Conservation (phyloP, 2,888 invertebrate species). For the Tiliacea citrago region DNA sequence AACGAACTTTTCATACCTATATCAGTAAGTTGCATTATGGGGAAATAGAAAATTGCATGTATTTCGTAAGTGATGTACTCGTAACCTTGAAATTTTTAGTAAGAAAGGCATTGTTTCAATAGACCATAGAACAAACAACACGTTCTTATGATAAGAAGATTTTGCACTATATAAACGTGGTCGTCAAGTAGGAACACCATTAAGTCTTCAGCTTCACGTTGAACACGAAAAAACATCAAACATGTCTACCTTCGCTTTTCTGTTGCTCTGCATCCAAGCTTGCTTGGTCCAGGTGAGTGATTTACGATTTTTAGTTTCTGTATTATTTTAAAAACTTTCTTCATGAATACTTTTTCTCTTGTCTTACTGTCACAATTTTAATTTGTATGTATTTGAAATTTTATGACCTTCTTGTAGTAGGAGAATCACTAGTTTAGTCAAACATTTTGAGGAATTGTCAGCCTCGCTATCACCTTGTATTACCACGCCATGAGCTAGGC, state of each 20-base stretch:
- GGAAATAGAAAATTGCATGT: constrained; percentile 18
- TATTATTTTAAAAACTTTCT: too few relatives aligned
- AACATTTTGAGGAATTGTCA: background rate
- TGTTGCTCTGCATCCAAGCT: constrained; percentile 72
- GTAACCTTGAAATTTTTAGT: too few relatives aligned
- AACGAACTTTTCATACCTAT: background rate
- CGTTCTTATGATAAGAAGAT: background rate
- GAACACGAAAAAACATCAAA: constrained; percentile 37
- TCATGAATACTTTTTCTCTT: too few relatives aligned
- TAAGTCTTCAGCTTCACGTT: constrained; percentile 29
- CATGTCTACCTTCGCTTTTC: constrained; percentile 69
- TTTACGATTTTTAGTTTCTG: too few relatives aligned
- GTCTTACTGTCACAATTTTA: background rate
- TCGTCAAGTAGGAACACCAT: too few relatives aligned
- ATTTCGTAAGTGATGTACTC: too few relatives aligned
- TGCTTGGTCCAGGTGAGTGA: constrained; percentile 70
- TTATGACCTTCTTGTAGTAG: background rate
- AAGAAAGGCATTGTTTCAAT: too few relatives aligned
- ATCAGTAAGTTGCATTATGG: constrained; percentile 12
- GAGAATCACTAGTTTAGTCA: background rate
- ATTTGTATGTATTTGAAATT: background rate
- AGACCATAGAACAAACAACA: background rate
- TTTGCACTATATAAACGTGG: too few relatives aligned
- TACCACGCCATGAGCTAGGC: background rate
- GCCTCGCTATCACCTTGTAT: background rate